Base-by-base conservation (phyloP, 2,888 invertebrate genomes). In the Spodoptera littoralis region DNA sequence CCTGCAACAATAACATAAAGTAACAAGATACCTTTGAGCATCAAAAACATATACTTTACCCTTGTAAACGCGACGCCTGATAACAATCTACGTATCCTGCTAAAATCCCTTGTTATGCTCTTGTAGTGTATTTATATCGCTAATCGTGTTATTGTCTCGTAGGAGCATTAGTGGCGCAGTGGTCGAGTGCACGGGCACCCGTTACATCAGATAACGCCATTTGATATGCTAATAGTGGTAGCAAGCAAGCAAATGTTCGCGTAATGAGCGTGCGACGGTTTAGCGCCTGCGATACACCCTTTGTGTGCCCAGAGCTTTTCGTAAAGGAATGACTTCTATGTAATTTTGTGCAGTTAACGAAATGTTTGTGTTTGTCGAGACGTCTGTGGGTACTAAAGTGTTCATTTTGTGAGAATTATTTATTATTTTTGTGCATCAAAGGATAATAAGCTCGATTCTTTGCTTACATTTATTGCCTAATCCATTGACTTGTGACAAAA, bases 151-250 rank as follows among this genome's bases (percentile, higher is more conserved):
- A 90, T 91, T 92, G 91, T 92, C 88, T 89, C 86, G 84, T 74
- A 77, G 78, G 76, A 76, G 71, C 82, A 80, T 83, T 83, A 77
- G 81, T 65, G 61, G 73, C 78, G 84, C 83, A 80, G 81, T 65
- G 79, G 70, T 66, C 77, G 79, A 79, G 77, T 65, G 81, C 70
- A 69, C 81, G 82, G 76, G 85, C 84, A 85, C 88, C 86, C 88
- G 89, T 88, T 89, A 84, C 90, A 92, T 93, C 92, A 84, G 93
- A 93, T 92, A 92, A 90, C 81, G 70, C 77, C 87, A 84, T 90
- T 92, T 92, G 90, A 92, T 92, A 93, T 94, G 92, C 88, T 92
- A 92, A 93, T 92, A 87, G 85, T 73, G 79, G 86, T 85, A 85
- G 89, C 91, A 27, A 27, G 27, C 27, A 27, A 27, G 27, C 27